Evolutionary conservation across 2,797 vertebrate genomes (phyloP).

Genomic region (Echiichthys vipera): DNA sequence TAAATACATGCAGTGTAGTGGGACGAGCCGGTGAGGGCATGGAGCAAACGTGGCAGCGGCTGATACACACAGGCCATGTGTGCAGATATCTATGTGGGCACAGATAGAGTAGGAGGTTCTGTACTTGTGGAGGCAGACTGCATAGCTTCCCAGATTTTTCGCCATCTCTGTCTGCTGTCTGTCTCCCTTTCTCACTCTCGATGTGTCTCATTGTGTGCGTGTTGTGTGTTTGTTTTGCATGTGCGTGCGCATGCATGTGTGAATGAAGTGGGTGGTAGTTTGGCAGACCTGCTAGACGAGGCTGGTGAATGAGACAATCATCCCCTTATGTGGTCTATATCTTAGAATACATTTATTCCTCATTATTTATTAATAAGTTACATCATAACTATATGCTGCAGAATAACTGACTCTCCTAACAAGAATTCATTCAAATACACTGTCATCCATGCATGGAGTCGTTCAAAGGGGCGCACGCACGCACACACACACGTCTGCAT

Average conservation of each 20-base stretch:
- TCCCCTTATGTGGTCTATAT: conserved; percentile 60
- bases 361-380: conserved; percentile 77
- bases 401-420: conserved; percentile 40
- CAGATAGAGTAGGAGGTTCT: conserved; percentile 76
- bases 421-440: conserved; percentile 62
- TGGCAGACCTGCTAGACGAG: conserved; percentile 72
- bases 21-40: conserved; percentile 41
- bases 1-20: conserved; percentile 28
- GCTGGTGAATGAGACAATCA: conserved; percentile 76
- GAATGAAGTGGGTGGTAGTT: conserved; percentile 69
- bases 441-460: conserved; percentile 39
- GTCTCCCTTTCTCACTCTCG: conserved; percentile 68
- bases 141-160: conserved; percentile 72
- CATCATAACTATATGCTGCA: conserved; percentile 57
- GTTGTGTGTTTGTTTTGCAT: conserved; percentile 57
- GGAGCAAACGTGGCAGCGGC: conserved; percentile 60
- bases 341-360: conserved; percentile 71
- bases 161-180: conserved; percentile 73
- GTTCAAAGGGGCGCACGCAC: conserved; percentile 35
- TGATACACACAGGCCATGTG: conserved; percentile 67
- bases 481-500: conserved; percentile 43
- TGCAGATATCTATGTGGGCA: conserved; percentile 67
- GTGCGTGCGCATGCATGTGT: conserved; percentile 42
- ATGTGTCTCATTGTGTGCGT: conserved; percentile 60
- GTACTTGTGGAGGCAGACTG: conserved; percentile 77